Conservation (phyloP, 2,888 invertebrate genomes). For the Taphrorychus bicolor region DNA sequence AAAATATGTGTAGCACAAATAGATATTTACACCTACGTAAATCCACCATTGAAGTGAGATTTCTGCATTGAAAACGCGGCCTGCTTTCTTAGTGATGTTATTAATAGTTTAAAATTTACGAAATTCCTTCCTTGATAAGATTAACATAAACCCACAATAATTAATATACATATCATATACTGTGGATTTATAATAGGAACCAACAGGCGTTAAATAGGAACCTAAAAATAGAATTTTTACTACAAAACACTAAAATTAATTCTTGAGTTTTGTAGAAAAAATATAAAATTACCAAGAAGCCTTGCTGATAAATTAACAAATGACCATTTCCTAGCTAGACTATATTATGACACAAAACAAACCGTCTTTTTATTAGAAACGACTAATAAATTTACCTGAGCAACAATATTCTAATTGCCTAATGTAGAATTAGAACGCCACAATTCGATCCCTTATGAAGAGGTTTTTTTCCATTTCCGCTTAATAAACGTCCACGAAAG, state of each 20-base stretch:
- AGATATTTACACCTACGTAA: slow-evolving; percentile 3
- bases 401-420: slow-evolving; percentile 34
- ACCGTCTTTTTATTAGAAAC: slow-evolving; percentile 13
- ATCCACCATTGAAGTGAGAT: background rate
- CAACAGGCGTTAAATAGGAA: slow-evolving; percentile 32
- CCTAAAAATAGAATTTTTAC: slow-evolving; percentile 24
- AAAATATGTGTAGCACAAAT: slow-evolving; percentile 17
- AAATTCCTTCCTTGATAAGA: slow-evolving; percentile 18
- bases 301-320: background rate
- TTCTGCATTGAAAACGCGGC: background rate
- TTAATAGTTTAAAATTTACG: slow-evolving; percentile 17
- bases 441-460: slow-evolving; percentile 14
- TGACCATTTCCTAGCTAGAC: background rate
- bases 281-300: background rate
- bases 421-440: too few relatives aligned
- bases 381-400: slow-evolving; percentile 28
- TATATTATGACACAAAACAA: slow-evolving; percentile 7
- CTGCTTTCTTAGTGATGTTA: slow-evolving; percentile 18
- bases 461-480: slow-evolving; percentile 13
- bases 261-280: background rate
- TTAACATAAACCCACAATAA: too few relatives aligned
- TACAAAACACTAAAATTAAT: slow-evolving; percentile 26
- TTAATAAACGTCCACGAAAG: slow-evolving; percentile 17
- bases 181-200: too few relatives aligned
- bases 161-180: too few relatives aligned